phyloP scores from a whole-genome alignment of 53 echinoderm and acorn worm genomes.

The Luidia sarsii region DNA sequence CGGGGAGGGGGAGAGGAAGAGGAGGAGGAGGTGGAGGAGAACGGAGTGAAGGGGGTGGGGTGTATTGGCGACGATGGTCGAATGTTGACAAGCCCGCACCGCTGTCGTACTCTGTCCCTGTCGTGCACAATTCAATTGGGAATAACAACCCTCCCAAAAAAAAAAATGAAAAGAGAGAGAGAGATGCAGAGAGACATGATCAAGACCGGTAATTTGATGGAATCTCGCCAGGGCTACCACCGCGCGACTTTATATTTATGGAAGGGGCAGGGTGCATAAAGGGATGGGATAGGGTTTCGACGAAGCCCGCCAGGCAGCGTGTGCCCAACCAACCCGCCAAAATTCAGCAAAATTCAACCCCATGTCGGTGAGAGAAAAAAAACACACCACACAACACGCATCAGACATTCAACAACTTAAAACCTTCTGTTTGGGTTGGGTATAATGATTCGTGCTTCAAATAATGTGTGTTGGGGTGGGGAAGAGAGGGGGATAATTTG shows the following conservation, averaged over 20 bases:
- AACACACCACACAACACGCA: no score
- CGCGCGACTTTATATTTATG: conserved; percentile 17
- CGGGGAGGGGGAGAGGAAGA: not conserved
- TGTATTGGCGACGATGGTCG: conserved; percentile 20
- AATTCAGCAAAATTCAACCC: no score
- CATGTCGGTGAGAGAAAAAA: no score
- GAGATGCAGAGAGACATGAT: conserved; percentile 43
- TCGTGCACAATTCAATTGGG: conserved; percentile 38
- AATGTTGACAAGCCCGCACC: conserved; percentile 21
- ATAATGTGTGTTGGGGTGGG: no score
- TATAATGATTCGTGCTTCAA: no score
- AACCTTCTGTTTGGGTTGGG: no score
- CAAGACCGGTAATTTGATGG: conserved; percentile 38
- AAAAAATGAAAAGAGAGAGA: no score
- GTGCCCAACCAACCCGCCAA: no score
- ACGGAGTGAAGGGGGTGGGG: conserved; percentile 1
- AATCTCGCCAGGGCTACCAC: conserved; percentile 14
- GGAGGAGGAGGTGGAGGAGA: no score
- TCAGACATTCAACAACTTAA: not conserved
- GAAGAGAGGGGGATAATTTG: no score
- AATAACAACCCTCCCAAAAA: conserved; percentile 23
- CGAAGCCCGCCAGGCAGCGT: no score
- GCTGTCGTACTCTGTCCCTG: not conserved
- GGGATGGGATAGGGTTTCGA: conserved; percentile 20
- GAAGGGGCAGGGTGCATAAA: conserved; percentile 36